Evolutionary conservation across 2,888 invertebrate genomes (phyloP), one percentile per base, ranked within the genome.

Genomic region (Tachystola acroxantha): DNA sequence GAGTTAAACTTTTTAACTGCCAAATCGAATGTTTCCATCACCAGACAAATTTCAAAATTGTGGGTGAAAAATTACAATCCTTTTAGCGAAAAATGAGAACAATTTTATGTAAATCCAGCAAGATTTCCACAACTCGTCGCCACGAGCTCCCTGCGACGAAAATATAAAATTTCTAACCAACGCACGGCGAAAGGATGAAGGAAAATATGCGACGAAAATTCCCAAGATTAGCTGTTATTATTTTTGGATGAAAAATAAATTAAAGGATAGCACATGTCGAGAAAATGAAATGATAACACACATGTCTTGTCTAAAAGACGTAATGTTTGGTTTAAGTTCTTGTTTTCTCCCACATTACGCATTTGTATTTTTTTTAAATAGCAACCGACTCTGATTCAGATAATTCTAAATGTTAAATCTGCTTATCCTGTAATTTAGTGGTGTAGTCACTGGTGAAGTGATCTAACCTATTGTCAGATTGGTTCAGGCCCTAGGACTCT

Each of bases 101-200:
- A 57, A 60, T 62, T 58, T 55, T 48, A 53, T 60, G 43, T 42
- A 52, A 64, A 60, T 57, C 57, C 49, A 49, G 38, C 44, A 51
- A 58, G 58, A 58, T 65, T 60, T 59, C 52, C 50, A 46, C 53
- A 48, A 50, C 45, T 53, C 45, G 43, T 54, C 44, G 48, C 53
- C 42, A 48, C 45, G 30, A 47, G 49, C 46, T 52, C 52, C 42
- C 42, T 34, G 48, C 41, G 32, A 35, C 40, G 36, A 48, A 55
- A 58, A 62, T 57, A 36, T 41, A 48, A 48, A 40, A 53, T 52
- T 53, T 37, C 28, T 38, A 33, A 40, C 16, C 31, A 31, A 31
- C 38, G 33, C 38, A 32, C 26, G 37, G 30, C 31, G 34, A 27
- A 36, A 40, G 39, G 37, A 29, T 36, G 36, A 28, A 40, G 36